Evolutionary conservation across 2,797 vertebrate genomes (phyloP).

Genomic region (Scarus forsteni): DNA sequence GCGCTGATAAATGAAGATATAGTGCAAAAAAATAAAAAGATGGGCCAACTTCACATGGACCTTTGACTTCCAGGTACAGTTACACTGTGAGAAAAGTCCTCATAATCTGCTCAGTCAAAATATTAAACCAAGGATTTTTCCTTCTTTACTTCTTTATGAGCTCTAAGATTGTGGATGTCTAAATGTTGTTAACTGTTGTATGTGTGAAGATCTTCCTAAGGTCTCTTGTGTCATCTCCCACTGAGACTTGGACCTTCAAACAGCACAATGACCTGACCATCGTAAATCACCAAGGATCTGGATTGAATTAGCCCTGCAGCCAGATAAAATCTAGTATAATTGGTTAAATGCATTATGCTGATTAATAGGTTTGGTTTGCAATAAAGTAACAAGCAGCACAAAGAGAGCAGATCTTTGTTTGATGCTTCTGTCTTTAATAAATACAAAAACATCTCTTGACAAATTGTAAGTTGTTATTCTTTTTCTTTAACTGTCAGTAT

Average conservation of each 20-base stretch:
- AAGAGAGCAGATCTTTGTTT: conserved; percentile 55
- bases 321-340: conserved; percentile 82
- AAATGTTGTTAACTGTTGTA: conserved; percentile 32
- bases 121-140: too few relatives aligned
- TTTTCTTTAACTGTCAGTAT: conserved; percentile 40
- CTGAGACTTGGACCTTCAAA: conserved; percentile 49
- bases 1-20: too few relatives aligned
- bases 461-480: conserved; percentile 45
- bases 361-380: conserved; percentile 77
- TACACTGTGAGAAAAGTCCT: too few relatives aligned
- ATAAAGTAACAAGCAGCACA: conserved; percentile 70
- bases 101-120: too few relatives aligned
- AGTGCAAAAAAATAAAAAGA: too few relatives aligned
- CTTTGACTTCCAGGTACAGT: too few relatives aligned
- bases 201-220: conserved; percentile 44
- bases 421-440: conserved; percentile 32
- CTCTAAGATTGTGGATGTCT: conserved; percentile 17
- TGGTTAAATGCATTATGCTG: conserved; percentile 83
- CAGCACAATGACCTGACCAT: conserved; percentile 58
- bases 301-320: conserved; percentile 78
- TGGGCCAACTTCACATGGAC: too few relatives aligned
- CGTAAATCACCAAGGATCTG: conserved; percentile 79
- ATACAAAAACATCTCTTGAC: conserved; percentile 60
- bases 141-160: background rate
- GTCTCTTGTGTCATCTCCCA: conserved; percentile 42